phyloP scores from a whole-genome alignment of 2,113 vertebrate genomes.

The Takifugu bimaculatus region DNA sequence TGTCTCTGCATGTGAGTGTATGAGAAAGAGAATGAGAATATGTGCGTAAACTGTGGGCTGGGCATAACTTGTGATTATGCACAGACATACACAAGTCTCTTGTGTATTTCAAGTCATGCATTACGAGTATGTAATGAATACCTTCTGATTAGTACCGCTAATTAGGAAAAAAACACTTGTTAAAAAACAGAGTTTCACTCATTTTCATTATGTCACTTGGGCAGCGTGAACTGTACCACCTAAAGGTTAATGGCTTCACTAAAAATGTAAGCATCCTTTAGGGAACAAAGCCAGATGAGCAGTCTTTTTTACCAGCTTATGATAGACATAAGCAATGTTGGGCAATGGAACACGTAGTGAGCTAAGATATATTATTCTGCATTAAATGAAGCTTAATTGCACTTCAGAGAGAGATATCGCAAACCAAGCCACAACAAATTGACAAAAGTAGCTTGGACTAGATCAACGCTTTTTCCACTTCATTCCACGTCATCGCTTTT shows the following conservation, averaged over 20 bases:
- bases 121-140: conserved; percentile 79
- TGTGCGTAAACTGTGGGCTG: conserved; percentile 1
- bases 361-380: too few relatives aligned
- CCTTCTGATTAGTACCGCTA: conserved; percentile 87
- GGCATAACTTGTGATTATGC: conserved; percentile 24
- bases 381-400: too few relatives aligned
- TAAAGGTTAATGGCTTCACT: conserved; percentile 80
- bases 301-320: too few relatives aligned
- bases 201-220: conserved; percentile 85
- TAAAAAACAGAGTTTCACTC: conserved; percentile 19
- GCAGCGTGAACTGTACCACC: conserved; percentile 78
- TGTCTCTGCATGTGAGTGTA: not conserved
- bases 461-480: too few relatives aligned
- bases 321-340: too few relatives aligned
- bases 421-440: too few relatives aligned
- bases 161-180: conserved; percentile 74
- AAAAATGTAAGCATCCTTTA: conserved; percentile 23
- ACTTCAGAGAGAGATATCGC: too few relatives aligned
- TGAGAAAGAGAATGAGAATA: too few relatives aligned
- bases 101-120: conserved; percentile 23
- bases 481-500: too few relatives aligned
- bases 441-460: too few relatives aligned
- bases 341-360: too few relatives aligned
- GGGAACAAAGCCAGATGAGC: conserved; percentile 4
- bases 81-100: conserved; percentile 31